phyloP scores from a whole-genome alignment of 2,797 vertebrate species.

The Ceyx erithaca region DNA sequence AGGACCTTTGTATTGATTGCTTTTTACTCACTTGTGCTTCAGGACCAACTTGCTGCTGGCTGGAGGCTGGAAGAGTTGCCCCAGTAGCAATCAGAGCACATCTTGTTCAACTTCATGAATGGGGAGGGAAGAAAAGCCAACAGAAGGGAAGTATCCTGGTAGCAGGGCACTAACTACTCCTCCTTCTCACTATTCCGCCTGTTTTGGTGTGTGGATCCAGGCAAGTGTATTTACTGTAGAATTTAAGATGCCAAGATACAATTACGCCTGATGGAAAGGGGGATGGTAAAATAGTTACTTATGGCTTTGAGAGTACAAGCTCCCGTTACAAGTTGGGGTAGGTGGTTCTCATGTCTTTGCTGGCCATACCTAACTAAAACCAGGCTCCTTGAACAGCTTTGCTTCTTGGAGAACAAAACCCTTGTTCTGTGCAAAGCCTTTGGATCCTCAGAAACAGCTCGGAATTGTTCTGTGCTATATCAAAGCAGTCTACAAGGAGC shows the following conservation, averaged over 20 bases:
- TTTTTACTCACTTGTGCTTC: not conserved
- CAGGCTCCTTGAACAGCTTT: not conserved
- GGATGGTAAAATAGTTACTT: not conserved
- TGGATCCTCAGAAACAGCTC: not conserved
- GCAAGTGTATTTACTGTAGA: not conserved
- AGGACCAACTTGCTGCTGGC: not conserved
- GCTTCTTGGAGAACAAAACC: not conserved
- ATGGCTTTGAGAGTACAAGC: not conserved
- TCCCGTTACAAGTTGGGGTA: not conserved
- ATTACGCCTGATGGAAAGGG: not conserved
- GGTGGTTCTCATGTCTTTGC: not conserved
- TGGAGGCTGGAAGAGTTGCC: not conserved
- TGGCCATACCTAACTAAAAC: not conserved
- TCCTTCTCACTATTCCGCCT: not conserved
- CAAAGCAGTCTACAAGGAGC: not conserved
- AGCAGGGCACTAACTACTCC: not conserved
- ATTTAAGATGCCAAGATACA: not conserved
- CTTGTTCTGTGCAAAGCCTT: not conserved
- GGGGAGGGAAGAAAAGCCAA: not conserved
- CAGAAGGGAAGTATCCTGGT: not conserved
- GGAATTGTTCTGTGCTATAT: not conserved
- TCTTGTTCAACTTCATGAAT: not conserved
- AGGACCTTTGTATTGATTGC: not conserved
- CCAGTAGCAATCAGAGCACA: rapidly evolving
- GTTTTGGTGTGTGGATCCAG: not conserved